Base-by-base conservation (phyloP, 2,888 invertebrate genomes). In the Agrotis ipsilon region DNA sequence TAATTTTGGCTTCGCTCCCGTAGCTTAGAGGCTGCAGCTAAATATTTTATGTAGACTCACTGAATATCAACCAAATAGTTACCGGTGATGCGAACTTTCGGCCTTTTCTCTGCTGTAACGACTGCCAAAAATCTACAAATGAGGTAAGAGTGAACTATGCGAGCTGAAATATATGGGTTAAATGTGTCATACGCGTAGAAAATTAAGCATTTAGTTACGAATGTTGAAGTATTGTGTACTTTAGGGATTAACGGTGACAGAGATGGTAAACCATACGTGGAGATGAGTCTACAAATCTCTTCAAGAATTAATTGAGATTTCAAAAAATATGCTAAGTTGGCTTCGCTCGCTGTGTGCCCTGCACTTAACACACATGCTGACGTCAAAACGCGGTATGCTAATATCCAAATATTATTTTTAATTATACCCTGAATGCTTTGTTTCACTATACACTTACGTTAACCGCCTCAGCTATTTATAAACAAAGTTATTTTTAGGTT, bases 401-500 rank as follows among this genome's bases (percentile, higher is more conserved):
- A 71, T 75, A 73, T 58, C 58, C 18, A 59, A 75, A 75, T 75
- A 68, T 71, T 78, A 78, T 67, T 65, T 68, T 60, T 80, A 76
- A 82, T 84, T 76, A 72, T 49, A 32, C 61, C 19, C 54, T 45
- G 16, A 68, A 65, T 71, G 84, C 72, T 78, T 78, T 65, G 60
- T 68, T 80, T 69, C 66, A 65, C 27, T 55, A 43, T 58, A 62
- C 54, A 70, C 68, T 82, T 63, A 74, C 73, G 69, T 74, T 75
- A 72, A 73, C 64, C 58, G 73, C 48, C 68, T 58, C 11, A 49
- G 66, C 55, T 85, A 83, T 80, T 83, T 83, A 76, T 80, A 85
- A 80, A 82, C 68, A 21, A 14, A 72, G 78, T 71, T 80, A 78
- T 83, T 83, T 85, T 74, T 72, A 83, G 19, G 57, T 68, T 57